Base-by-base conservation (phyloP, 23 tunicate genomes). In the Diplosoma virens region DNA sequence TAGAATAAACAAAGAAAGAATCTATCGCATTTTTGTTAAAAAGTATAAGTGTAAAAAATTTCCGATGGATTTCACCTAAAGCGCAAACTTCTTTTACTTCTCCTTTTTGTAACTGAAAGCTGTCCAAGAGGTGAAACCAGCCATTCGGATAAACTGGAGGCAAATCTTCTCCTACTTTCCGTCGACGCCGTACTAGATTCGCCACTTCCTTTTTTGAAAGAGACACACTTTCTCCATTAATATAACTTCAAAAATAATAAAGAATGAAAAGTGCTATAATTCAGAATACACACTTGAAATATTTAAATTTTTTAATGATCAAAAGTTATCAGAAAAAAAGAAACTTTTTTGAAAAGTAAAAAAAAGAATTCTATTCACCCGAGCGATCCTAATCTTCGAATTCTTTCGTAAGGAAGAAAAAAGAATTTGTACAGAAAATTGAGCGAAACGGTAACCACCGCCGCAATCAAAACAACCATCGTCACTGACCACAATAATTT, bases 111-210 rank as follows among this genome's bases (percentile, higher is more conserved):
- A 92, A 52, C 22, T 67, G 76, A 67, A 22, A 54, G 46, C 81
- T 64, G 41, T 92, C 97, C 68, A 85, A 9, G 0, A 92, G 48
- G 22, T 85, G 86, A 71, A 92, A 92, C 97, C 97, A 92, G n/a
- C 97, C 97, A 55, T 92, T 92, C 3, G 97, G 97, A 61, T 63
- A 92, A 47, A 92, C 89, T 0, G 97, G 97, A 20, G 97, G 97
- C 31, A 92, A 34, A 60, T 92, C 87, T 1, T 86, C 74, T 1
- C 97, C 97, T 0, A 85, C 25, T 76, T 85, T 92, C 41, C 97
- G 82, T 50, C 97, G 37, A 66, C 47, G 76, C 36, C 97, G 71
- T 0, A 84, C 46, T 71, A 90, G 25, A 58, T 90, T 90, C 0
- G 86, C 97, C 20, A 84, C 25, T 14, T 90, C 90, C 46, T 79